phyloP scores from a whole-genome alignment of 2,797 vertebrate species.

The Tympanoctomys barrerae region DNA sequence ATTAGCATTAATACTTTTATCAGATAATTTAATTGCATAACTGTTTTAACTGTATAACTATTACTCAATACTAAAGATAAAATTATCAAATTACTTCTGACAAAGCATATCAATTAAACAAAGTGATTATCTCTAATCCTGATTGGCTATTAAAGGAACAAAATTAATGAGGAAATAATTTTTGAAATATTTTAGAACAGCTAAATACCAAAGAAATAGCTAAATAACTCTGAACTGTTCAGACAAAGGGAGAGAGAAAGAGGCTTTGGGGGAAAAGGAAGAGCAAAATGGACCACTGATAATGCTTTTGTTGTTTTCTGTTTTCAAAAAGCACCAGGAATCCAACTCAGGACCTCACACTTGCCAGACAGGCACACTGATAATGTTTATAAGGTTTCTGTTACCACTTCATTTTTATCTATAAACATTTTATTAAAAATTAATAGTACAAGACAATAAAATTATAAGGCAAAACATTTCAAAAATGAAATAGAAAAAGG shows the following conservation, averaged over 20 bases:
- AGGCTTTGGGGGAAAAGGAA: accelerated
- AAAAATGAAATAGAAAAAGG: not conserved
- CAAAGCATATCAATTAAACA: constrained; percentile 30
- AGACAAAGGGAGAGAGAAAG: not conserved
- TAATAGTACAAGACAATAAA: not conserved
- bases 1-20: not conserved
- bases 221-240: not conserved
- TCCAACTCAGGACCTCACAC: no score
- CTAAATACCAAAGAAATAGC: not conserved
- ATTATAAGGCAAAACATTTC: not conserved
- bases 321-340: no score
- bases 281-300: not conserved
- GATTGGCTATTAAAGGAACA: constrained; percentile 10
- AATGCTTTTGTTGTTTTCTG: not conserved
- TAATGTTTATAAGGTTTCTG: not conserved
- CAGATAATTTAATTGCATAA: not conserved
- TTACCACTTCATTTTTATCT: not conserved
- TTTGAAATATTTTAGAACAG: constrained; percentile 46
- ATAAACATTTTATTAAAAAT: constrained; percentile 28
- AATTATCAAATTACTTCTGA: constrained; percentile 19
- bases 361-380: no score
- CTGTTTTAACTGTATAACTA: not conserved
- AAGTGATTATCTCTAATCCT: not conserved
- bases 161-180: constrained; percentile 1
- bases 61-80: not conserved